Percentiles rank a stretch among this genome's conserved stretches.
Conservation (phyloP, 2,888 invertebrate genomes). For the Machimus rusticus region DNA sequence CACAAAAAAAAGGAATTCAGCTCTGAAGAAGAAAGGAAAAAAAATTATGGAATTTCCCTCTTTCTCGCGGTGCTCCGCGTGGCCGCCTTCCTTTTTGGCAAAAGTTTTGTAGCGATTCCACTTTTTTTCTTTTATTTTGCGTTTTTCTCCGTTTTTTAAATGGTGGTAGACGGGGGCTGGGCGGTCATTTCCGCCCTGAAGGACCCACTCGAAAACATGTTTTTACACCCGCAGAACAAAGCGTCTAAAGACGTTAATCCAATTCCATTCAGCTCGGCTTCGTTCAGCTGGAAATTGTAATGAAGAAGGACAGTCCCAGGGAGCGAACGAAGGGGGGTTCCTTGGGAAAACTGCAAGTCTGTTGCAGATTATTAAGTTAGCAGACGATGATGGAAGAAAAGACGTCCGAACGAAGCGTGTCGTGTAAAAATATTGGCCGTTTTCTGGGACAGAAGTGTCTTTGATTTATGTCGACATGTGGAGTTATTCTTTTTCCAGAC, state of each 20-base stretch:
- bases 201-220: slow-evolving; percentile 34
- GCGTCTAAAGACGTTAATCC: slow-evolving; percentile 37
- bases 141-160: neutral
- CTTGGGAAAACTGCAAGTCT: slow-evolving; percentile 34
- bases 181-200: neutral
- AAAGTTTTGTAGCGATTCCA: slow-evolving; percentile 17
- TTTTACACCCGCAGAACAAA: slow-evolving; percentile 40
- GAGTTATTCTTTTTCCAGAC: neutral
- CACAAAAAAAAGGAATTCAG: neutral
- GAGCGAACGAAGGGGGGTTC: neutral
- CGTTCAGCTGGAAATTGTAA: slow-evolving; percentile 37
- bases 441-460: neutral
- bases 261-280: slow-evolving; percentile 27
- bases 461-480: neutral
- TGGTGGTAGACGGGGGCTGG: neutral
- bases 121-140: neutral
- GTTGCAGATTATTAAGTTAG: slow-evolving; percentile 36
- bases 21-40: neutral
- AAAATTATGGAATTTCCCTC: slow-evolving; percentile 21
- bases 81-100: neutral
- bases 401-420: neutral
- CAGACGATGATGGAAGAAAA: neutral
- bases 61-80: neutral
- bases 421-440: neutral
- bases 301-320: neutral